Evolutionary conservation across 2,113 vertebrate genomes (phyloP).

Genomic region (Willisornis vidua): DNA sequence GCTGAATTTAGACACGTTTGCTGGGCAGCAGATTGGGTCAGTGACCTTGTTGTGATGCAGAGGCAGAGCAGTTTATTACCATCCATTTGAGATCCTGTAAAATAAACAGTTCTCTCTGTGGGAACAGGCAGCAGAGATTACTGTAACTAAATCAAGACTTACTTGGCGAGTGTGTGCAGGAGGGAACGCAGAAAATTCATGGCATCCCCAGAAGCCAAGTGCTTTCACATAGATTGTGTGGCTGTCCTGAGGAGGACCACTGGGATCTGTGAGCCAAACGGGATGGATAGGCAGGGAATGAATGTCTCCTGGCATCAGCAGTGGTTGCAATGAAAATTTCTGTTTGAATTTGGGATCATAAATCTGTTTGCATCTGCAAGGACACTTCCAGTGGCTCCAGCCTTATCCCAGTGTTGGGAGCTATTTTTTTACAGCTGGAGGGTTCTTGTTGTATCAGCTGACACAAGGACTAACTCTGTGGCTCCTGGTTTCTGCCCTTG

Average conservation of each 20-base stretch:
- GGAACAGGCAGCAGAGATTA: constrained; percentile 3
- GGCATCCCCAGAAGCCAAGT: not conserved
- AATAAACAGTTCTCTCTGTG: not conserved
- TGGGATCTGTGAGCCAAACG: not conserved
- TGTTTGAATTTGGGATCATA: not conserved
- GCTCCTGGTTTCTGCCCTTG: not conserved
- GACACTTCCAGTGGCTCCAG: constrained; percentile 6
- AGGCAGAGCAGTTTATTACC: not conserved
- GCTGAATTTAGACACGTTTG: not conserved
- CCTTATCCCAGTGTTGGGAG: not conserved
- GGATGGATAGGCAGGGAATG: not conserved
- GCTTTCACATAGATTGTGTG: not conserved
- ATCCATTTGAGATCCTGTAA: not conserved
- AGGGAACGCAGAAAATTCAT: constrained; percentile 5
- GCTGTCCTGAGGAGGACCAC: not conserved
- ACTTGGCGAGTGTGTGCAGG: not conserved
- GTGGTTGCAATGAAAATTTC: not conserved
- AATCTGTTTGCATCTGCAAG: not conserved
- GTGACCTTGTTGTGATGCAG: not conserved
- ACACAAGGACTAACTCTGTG: not conserved
- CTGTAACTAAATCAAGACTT: constrained; percentile 18
- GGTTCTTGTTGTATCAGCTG: not conserved
- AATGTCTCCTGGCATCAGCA: not conserved
- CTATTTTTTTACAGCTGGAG: not conserved
- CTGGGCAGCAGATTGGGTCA: not conserved